These are phyloP conservation scores for Drosophila recens DNA, from an alignment of 2,888 invertebrate genomes.

Conservation along the genomic window DNA sequence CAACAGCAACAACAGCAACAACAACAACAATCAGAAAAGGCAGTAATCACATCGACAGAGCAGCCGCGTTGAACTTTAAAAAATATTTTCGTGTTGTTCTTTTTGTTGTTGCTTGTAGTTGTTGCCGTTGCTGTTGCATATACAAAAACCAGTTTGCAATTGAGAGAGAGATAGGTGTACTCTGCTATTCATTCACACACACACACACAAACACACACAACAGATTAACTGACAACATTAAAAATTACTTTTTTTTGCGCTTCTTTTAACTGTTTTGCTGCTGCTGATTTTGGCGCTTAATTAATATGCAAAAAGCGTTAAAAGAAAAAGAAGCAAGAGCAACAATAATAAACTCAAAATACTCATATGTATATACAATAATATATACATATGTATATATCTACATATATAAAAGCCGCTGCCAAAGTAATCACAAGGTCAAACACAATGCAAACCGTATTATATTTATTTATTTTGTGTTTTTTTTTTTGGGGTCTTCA, in stretches of 20 bases:
- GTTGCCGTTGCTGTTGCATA: conserved; percentile 52
- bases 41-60: conserved; percentile 58
- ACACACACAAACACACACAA: conserved; percentile 30
- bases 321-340: conserved; percentile 62
- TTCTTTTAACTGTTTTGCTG: conserved; percentile 47
- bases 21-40: conserved; percentile 47
- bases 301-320: conserved; percentile 84
- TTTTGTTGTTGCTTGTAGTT: conserved; percentile 33
- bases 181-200: conserved; percentile 13
- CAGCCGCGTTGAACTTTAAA: conserved; percentile 66
- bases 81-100: conserved; percentile 43
- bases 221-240: conserved; percentile 78
- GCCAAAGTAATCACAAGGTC: conserved; percentile 81
- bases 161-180: conserved; percentile 44
- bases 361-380: conserved; percentile 33
- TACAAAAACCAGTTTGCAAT: conserved; percentile 74
- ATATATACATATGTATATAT: conserved; percentile 25
- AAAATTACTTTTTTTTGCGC: conserved; percentile 65
- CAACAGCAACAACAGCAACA: conserved; percentile 35
- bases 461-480: conserved; percentile 20
- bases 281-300: conserved; percentile 80
- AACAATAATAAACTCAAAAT: conserved; percentile 50
- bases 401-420: conserved; percentile 63
- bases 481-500: conserved; percentile 33
- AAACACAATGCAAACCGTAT: conserved; percentile 58